Evolutionary conservation across 2,113 vertebrate genomes (phyloP).

Genomic region (Semnornis frantzii): DNA sequence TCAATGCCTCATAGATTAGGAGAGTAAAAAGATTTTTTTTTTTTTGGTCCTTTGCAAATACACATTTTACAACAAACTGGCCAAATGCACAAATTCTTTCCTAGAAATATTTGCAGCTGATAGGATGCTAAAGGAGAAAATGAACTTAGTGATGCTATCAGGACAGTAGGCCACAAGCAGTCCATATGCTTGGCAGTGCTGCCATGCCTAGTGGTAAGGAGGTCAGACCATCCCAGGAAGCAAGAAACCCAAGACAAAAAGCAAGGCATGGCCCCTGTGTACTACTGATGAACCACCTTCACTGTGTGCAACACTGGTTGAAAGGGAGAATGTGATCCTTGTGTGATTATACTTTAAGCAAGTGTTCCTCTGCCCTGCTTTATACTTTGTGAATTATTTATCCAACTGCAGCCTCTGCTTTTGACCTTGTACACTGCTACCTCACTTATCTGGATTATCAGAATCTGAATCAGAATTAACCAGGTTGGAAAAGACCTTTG

Average conservation of each 20-base stretch:
- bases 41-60: background rate
- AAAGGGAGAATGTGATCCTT: background rate
- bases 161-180: too few relatives aligned
- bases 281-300: too few relatives aligned
- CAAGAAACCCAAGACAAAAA: too few relatives aligned
- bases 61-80: background rate
- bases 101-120: background rate
- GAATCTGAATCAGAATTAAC: too few relatives aligned
- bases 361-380: background rate
- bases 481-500: too few relatives aligned
- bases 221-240: too few relatives aligned
- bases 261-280: too few relatives aligned
- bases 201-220: too few relatives aligned
- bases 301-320: too few relatives aligned
- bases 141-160: background rate
- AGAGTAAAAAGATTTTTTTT: background rate
- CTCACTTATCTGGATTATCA: background rate
- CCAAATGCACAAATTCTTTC: background rate
- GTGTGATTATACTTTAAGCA: background rate
- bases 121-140: background rate
- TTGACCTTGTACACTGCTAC: background rate
- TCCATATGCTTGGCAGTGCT: too few relatives aligned
- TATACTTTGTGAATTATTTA: background rate
- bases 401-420: background rate
- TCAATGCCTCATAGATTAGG: background rate